Evolutionary conservation across 2,797 vertebrate species (phyloP).

Genomic region (Hirundo rustica): DNA sequence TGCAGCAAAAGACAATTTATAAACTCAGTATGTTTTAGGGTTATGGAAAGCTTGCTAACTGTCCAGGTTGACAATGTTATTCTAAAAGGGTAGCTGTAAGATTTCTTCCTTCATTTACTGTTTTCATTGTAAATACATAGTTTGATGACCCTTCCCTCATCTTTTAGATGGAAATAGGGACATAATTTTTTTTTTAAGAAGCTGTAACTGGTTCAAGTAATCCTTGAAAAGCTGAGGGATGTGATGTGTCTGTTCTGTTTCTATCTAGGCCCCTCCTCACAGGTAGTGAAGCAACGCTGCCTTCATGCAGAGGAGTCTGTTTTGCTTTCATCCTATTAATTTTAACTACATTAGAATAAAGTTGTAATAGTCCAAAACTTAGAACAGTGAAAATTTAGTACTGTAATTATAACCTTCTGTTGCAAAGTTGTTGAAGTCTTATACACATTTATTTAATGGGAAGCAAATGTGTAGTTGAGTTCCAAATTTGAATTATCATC

Average conservation of each 20-base stretch:
- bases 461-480: neutral
- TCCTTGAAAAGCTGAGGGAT: neutral
- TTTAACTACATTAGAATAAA: neutral
- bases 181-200: neutral
- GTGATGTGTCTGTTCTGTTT: neutral
- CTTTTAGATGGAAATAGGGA: neutral
- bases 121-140: neutral
- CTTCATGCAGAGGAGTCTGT: neutral
- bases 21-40: neutral
- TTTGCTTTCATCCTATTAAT: neutral
- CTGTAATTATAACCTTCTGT: neutral
- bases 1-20: neutral
- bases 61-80: neutral
- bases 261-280: neutral
- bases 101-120: neutral
- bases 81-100: neutral
- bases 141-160: neutral
- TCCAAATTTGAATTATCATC: neutral
- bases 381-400: neutral
- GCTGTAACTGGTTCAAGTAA: neutral
- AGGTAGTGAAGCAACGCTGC: neutral
- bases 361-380: neutral
- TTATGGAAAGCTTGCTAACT: neutral
- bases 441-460: neutral
- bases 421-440: neutral